phyloP scores from a whole-genome alignment of 2,888 invertebrate genomes.

The Vanessa cardui region DNA sequence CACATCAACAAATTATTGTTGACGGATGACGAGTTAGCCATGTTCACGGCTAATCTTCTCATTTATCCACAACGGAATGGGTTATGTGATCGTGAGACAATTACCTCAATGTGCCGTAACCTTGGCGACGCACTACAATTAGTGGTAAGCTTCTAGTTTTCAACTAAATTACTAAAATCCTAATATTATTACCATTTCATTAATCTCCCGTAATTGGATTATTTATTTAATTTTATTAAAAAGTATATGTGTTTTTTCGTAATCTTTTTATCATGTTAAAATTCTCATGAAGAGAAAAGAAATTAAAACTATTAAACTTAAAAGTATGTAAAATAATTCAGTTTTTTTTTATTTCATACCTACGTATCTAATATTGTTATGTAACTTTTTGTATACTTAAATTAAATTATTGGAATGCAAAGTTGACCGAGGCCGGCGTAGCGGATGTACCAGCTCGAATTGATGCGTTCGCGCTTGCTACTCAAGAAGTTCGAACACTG shows the following conservation, averaged over 20 bases:
- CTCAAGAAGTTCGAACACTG: slow-evolving; percentile 88
- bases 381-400: neutral
- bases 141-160: slow-evolving; percentile 44
- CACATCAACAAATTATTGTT: slow-evolving; percentile 88
- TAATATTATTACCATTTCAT: too few species aligned
- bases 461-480: slow-evolving; percentile 57
- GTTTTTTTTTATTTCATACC: neutral
- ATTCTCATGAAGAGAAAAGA: too few species aligned
- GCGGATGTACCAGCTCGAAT: slow-evolving; percentile 53
- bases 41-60: slow-evolving; percentile 93
- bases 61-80: slow-evolving; percentile 91
- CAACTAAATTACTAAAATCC: neutral
- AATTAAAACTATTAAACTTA: too few species aligned
- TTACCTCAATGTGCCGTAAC: slow-evolving; percentile 86
- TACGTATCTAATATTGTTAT: too few species aligned
- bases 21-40: slow-evolving; percentile 94
- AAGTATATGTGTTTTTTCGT: too few species aligned
- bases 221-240: too few species aligned
- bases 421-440: slow-evolving; percentile 43
- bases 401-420: neutral
- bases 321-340: neutral
- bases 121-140: slow-evolving; percentile 92
- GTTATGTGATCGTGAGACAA: slow-evolving; percentile 86
- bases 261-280: too few species aligned
- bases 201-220: neutral